Evolutionary conservation across 2,113 vertebrate genomes (phyloP).

Genomic region (Argyrosomus japonicus): DNA sequence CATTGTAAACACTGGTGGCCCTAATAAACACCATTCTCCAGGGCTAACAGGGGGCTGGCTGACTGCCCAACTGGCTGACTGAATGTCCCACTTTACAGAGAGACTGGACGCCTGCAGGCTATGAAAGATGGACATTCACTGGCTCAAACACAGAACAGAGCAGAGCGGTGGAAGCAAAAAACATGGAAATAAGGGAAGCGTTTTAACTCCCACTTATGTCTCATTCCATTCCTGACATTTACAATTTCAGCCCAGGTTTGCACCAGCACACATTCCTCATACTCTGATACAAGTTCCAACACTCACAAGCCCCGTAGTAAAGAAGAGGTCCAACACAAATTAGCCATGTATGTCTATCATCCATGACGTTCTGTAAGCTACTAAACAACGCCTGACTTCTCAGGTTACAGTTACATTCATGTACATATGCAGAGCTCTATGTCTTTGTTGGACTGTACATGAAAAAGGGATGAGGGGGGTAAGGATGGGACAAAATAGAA

Average conservation of each 20-base stretch:
- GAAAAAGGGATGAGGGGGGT: not conserved
- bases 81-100: slow-evolving; percentile 26
- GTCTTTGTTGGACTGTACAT: not conserved
- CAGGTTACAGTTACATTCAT: slow-evolving; percentile 19
- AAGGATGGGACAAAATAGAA: not conserved
- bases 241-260: slow-evolving; percentile 40
- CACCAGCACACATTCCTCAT: slow-evolving; percentile 60
- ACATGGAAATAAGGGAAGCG: slow-evolving; percentile 1
- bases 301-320: slow-evolving; percentile 27
- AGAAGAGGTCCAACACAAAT: not conserved
- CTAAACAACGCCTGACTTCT: not conserved
- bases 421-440: not conserved
- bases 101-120: not conserved
- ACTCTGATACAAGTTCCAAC: slow-evolving; percentile 64
- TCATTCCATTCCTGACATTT: slow-evolving; percentile 52
- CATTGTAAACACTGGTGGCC: slow-evolving; percentile 57
- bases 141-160: slow-evolving; percentile 11
- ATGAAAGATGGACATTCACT: slow-evolving; percentile 51
- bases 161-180: not conserved
- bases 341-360: not conserved
- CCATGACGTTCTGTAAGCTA: not conserved
- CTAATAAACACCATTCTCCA: slow-evolving; percentile 53
- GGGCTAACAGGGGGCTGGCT: slow-evolving; percentile 44
- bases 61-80: slow-evolving; percentile 36
- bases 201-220: slow-evolving; percentile 19